A percentile compares a stretch with the other conserved stretches of the same genome.
These are phyloP conservation scores for Indicator maculatus DNA, from an alignment of 2,113 vertebrate species.

Conservation along the genomic window DNA sequence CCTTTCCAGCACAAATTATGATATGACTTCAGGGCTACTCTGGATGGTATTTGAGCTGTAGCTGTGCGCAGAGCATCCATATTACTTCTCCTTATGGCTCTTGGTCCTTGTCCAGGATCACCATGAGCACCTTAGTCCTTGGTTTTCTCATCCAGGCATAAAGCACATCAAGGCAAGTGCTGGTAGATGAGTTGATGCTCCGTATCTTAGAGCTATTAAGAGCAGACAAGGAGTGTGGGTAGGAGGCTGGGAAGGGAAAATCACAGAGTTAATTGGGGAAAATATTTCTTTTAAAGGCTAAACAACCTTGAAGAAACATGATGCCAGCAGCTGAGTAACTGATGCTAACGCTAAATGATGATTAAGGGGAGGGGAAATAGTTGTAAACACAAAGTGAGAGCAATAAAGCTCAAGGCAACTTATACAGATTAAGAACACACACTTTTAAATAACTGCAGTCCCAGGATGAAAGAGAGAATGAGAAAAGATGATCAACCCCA, in stretches of 20 bases:
- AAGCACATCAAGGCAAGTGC: not conserved
- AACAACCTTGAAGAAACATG: not conserved
- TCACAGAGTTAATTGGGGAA: not conserved
- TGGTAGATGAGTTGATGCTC: not conserved
- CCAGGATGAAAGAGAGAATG: not conserved
- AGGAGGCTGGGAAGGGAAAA: not conserved
- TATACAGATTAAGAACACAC: not conserved
- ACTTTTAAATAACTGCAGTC: not conserved
- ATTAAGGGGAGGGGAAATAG: not conserved
- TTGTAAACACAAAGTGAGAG: not conserved
- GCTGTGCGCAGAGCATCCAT: not conserved
- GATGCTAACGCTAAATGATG: not conserved
- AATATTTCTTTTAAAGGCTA: slow-evolving; percentile 19
- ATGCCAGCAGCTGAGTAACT: not conserved
- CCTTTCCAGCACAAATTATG: too few species aligned
- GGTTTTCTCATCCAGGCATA: not conserved
- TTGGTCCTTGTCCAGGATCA: not conserved
- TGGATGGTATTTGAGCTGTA: not conserved
- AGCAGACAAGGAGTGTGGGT: not conserved
- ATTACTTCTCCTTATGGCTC: not conserved
- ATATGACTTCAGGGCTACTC: not conserved
- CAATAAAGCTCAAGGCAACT: not conserved
- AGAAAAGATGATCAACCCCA: not conserved
- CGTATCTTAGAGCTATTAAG: not conserved
- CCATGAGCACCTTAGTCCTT: not conserved